Base-by-base conservation (phyloP, 2,797 vertebrate genomes). In the Microctenopoma stevenorrisi region DNA sequence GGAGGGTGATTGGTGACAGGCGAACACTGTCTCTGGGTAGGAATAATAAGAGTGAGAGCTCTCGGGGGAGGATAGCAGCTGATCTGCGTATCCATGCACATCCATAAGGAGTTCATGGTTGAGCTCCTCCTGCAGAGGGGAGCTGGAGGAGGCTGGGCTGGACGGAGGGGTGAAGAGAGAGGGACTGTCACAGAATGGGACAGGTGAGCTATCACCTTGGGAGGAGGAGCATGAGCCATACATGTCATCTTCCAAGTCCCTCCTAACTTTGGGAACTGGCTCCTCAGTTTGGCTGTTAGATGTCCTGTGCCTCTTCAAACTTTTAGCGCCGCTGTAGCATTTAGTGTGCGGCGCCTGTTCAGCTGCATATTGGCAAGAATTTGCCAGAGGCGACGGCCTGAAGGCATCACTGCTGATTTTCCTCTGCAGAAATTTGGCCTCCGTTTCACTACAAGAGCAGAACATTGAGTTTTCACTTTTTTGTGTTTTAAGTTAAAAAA, bases 141-240 rank as follows among this genome's bases (percentile, higher is more conserved):
- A 93, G 64, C 64, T n/a, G 49, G 90, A 89, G 76, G 91, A 94
- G 50, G 79, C 64, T 0, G 93, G 93, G 76, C 92, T 94, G 87
- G 92, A 92, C 16, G 93, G 92, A 68, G 92, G 92, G 1, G 89
- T 92, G 81, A 92, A 85, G 60, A 91, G 52, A 61, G 79, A 33
- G 1, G 68, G 65, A 64, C 76, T 74, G 26, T 86, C 84, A 37
- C 73, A 68, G 59, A 69, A 13, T 8, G 64, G 54, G 53, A 22
- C 63, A 68, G 88, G 85, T n/a, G 89, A 86, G 74, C 56, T n/a
- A 7, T 75, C 42, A 3, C 57, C 55, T 6, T 15, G 71, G 58
- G 79, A 73, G 57, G 80, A 76, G 42, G 42, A 2, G 9, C 68
- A 76, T 6, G 54, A 9, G 25, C 28, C 47, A 37, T 66, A 50